Evolutionary conservation across 2,113 vertebrate species (phyloP).

Genomic region (Salvelinus fontinalis): DNA sequence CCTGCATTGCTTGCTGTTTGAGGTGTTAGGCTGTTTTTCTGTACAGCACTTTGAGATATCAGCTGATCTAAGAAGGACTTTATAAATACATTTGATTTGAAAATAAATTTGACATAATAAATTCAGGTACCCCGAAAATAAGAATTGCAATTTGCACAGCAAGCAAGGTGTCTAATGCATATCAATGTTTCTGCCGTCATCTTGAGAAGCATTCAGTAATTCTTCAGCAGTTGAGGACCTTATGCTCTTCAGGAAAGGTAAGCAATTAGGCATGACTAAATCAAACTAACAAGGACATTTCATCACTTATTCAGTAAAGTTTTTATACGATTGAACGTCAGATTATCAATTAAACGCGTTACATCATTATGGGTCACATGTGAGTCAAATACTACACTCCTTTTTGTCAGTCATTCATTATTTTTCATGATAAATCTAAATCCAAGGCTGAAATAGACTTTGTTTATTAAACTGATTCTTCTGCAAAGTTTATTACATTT

Average conservation of each 20-base stretch:
- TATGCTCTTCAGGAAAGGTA: slow-evolving; percentile 35
- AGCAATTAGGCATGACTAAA: slow-evolving; percentile 43
- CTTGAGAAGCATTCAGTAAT: neutral
- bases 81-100: too few species aligned
- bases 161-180: neutral
- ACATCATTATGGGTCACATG: neutral
- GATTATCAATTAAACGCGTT: neutral
- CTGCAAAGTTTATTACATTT: neutral
- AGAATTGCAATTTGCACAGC: neutral
- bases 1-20: too few species aligned
- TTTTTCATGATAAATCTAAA: too few species aligned
- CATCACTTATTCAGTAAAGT: slow-evolving; percentile 12
- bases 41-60: too few species aligned
- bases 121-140: neutral
- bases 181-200: neutral
- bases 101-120: neutral
- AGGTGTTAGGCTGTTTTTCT: too few species aligned
- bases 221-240: slow-evolving; percentile 23
- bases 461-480: neutral
- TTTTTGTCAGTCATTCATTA: too few species aligned
- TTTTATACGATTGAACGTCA: neutral
- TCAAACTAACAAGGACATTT: slow-evolving; percentile 44
- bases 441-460: neutral
- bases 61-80: too few species aligned
- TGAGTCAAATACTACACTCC: neutral